phyloP scores from a whole-genome alignment of 2,888 invertebrate species.

The Ormia ochracea region DNA sequence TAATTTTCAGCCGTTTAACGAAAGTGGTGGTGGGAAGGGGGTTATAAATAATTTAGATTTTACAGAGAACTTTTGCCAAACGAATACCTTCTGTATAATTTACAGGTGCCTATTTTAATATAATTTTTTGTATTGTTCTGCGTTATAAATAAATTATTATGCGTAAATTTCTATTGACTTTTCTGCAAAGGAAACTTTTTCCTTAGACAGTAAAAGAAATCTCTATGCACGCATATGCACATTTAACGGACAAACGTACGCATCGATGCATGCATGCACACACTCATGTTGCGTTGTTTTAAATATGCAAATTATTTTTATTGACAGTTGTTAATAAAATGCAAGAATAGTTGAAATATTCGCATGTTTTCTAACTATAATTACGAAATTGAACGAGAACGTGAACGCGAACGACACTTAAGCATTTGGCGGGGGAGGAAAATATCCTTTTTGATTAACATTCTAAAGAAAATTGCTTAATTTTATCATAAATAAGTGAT shows the following conservation, averaged over 20 bases:
- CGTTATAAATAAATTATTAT: conserved; percentile 59
- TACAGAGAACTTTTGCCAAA: conserved; percentile 38
- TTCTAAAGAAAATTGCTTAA: conserved; percentile 19
- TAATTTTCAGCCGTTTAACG: conserved; percentile 9
- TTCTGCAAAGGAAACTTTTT: conserved; percentile 39
- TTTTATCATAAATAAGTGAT: background rate
- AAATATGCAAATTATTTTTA: conserved; percentile 5
- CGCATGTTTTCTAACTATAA: conserved; percentile 25
- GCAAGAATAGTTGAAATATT: conserved; percentile 3
- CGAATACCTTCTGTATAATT: conserved; percentile 55
- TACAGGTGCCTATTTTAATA: background rate
- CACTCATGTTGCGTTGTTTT: background rate
- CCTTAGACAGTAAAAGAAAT: background rate
- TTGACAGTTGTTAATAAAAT: conserved; percentile 42
- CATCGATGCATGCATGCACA: background rate
- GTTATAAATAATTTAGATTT: conserved; percentile 47
- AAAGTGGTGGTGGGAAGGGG: background rate
- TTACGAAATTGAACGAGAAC: conserved; percentile 27
- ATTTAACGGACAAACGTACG: background rate
- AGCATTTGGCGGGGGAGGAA: conserved; percentile 23
- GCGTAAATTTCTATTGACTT: conserved; percentile 59
- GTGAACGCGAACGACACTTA: background rate
- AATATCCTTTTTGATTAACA: conserved; percentile 1
- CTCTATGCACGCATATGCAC: background rate
- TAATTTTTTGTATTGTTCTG: conserved; percentile 2